Evolutionary conservation across 2,888 invertebrate genomes (phyloP), one percentile per base, ranked within the genome.

Genomic region (Macaria liturata): DNA sequence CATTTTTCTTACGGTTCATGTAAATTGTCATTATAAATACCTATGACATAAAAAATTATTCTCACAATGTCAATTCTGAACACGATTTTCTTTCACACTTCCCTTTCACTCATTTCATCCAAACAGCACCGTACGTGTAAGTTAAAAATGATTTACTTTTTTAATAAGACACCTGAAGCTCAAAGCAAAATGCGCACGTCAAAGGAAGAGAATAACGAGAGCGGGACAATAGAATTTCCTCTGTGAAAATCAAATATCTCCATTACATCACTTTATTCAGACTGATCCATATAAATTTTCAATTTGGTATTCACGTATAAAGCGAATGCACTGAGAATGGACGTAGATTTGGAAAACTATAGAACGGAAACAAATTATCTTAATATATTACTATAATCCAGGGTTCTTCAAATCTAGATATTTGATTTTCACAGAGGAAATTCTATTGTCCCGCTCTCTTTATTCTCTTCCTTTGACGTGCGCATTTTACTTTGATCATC

Each of bases 261-360:
- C 62, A 61, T 61, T 62, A 57, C 50, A 50, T 56, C 58, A 52
- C 55, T 59, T 61, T 59, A 63, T 61, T 51, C 61, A 49, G 46
- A 45, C 50, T 59, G 65, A 66, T 66, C 65, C 57, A 57, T 57
- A 66, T 66, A 61, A 61, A 65, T 65, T 59, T 66, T 63, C 61
- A 63, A 66, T 66, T 59, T 55, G 61, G 66, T 65, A 69, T 67
- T 65, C 63, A 62, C 40, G 61, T 55, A 47, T 47, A 57, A 61
- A 52, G 57, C 57, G 54, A 46, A 49, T 62, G 61, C 61, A 62
- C 55, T 53, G 58, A 62, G 46, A 32, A 68, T 71, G 73, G 73
- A 67, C 72, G 68, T 67, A 45, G 67, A 58, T 67, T 45, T 42
- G 42, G 9, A 42, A 42, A 8, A 8, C 3, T 42, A 42, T 9